Conservation (phyloP, 2,113 vertebrate genomes). For the Motacilla tschutschensis region DNA sequence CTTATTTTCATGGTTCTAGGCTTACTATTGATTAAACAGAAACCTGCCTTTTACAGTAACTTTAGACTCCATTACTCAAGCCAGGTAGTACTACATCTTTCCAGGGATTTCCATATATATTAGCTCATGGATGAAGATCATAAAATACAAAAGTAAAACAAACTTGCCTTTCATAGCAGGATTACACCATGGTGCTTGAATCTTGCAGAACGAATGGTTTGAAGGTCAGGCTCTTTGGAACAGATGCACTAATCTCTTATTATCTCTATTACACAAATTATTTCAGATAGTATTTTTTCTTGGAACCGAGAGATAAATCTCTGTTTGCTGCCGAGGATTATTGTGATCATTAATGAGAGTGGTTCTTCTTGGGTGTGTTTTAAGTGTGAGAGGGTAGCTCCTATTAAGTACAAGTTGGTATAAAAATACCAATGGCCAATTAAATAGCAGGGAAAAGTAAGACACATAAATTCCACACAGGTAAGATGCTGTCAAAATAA, state of each 20-base stretch:
- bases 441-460: not conserved
- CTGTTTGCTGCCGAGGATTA: slow-evolving; percentile 37
- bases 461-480: not conserved
- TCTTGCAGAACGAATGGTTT: slow-evolving; percentile 30
- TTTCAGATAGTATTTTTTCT: slow-evolving; percentile 39
- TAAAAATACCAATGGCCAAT: not conserved
- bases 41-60: slow-evolving; percentile 5
- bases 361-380: not conserved
- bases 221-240: slow-evolving; percentile 45
- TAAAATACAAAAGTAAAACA: slow-evolving; percentile 30
- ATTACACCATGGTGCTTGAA: slow-evolving; percentile 19
- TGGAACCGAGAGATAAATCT: slow-evolving; percentile 14
- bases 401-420: not conserved
- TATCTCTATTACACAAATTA: slow-evolving; percentile 36
- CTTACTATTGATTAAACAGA: not conserved
- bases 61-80: not conserved
- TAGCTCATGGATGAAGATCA: not conserved
- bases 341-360: slow-evolving; percentile 38
- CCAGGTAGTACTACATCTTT: not conserved
- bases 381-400: not conserved
- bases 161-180: slow-evolving; percentile 45
- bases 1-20: not conserved
- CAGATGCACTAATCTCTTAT: slow-evolving; percentile 55
- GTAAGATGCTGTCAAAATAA: not conserved
- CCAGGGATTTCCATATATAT: slow-evolving; percentile 6